phyloP scores from a whole-genome alignment of 2,888 invertebrate species.

The Deilephila elpenor region DNA sequence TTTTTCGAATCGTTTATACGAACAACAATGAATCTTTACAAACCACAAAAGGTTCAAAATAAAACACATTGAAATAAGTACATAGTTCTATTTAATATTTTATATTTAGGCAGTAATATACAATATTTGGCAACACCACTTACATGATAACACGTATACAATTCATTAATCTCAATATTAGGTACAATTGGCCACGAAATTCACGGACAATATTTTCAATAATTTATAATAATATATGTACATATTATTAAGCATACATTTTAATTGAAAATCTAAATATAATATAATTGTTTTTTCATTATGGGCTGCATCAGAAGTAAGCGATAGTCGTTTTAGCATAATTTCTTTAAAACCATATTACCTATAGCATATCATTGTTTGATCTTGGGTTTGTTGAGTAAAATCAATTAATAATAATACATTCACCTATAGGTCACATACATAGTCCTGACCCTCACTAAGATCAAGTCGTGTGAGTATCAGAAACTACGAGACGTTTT shows the following conservation, averaged over 20 bases:
- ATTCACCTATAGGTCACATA: no score
- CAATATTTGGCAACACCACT: constrained; percentile 15
- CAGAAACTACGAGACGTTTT: no score
- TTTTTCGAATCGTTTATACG: no score
- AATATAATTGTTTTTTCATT: background rate
- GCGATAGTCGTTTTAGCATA: background rate
- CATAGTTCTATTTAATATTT: background rate
- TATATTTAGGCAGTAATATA: constrained; percentile 10
- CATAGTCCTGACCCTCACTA: no score
- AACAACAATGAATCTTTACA: no score
- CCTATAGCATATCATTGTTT: no score
- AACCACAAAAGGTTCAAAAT: background rate
- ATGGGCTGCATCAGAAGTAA: background rate
- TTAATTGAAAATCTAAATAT: constrained; percentile 16
- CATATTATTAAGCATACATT: constrained; percentile 14
- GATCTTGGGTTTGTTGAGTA: no score
- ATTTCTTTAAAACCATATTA: background rate
- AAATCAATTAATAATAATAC: no score
- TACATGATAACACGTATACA: background rate
- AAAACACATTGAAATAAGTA: background rate
- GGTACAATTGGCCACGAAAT: constrained; percentile 15
- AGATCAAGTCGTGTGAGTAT: no score
- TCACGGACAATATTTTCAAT: background rate
- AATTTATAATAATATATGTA: constrained; percentile 7
- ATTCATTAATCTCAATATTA: constrained; percentile 15